Evolutionary conservation across 2,797 vertebrate genomes (phyloP).

Genomic region (Mallotus villosus): DNA sequence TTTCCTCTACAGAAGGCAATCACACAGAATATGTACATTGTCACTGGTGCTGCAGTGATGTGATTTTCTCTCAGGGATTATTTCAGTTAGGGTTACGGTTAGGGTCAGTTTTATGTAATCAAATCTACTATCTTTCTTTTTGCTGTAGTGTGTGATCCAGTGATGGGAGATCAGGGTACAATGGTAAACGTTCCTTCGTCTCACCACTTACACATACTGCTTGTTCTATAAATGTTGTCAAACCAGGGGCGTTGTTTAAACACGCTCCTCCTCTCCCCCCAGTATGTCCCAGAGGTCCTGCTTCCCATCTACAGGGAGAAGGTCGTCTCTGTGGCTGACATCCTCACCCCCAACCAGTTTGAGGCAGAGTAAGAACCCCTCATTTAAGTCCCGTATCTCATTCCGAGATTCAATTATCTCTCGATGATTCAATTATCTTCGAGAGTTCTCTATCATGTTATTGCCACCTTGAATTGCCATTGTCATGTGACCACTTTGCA

Average conservation of each 20-base stretch:
- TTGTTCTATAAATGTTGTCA: neutral
- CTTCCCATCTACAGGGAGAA: slow-evolving; percentile 91
- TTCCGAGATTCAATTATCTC: neutral
- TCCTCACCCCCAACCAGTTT: slow-evolving; percentile 98
- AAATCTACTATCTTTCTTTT: slow-evolving; percentile 9
- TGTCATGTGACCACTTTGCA: too few species aligned
- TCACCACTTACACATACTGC: neutral
- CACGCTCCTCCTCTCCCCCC: slow-evolving; percentile 9
- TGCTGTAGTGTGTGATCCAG: slow-evolving; percentile 92
- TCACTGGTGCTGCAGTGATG: too few species aligned
- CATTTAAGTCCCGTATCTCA: neutral
- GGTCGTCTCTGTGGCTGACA: slow-evolving; percentile 90
- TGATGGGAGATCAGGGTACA: slow-evolving; percentile 94
- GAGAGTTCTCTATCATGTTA: too few species aligned
- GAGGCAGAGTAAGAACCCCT: slow-evolving; percentile 86
- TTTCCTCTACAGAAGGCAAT: too few species aligned
- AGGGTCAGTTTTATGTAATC: too few species aligned
- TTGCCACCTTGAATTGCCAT: too few species aligned
- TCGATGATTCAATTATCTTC: neutral
- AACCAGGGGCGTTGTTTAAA: neutral
- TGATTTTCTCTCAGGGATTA: too few species aligned
- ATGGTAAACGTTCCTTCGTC: slow-evolving; percentile 78
- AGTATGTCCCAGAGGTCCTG: slow-evolving; percentile 93
- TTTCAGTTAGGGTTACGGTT: too few species aligned
- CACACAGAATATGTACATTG: neutral